These are phyloP conservation scores for Diphyllodes magnificus DNA, from an alignment of 2,113 vertebrate genomes.

Conservation along the genomic window DNA sequence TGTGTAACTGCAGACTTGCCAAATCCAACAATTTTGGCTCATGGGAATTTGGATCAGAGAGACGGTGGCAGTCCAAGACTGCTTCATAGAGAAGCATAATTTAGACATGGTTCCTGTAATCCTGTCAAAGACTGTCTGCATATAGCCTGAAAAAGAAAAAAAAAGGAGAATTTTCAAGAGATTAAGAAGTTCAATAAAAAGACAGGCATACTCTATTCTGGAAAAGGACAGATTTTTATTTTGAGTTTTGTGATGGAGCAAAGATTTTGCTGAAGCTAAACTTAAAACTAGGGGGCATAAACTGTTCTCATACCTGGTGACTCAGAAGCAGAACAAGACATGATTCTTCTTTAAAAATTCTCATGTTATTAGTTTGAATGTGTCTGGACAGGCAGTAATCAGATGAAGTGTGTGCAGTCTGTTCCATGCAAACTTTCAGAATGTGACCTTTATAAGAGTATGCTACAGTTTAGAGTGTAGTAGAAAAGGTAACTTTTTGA, in stretches of 20 bases:
- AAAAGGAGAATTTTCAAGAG: not conserved
- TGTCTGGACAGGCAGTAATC: not conserved
- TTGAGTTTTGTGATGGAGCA: not conserved
- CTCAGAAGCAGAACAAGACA: slow-evolving; percentile 5
- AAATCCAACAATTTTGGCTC: slow-evolving; percentile 27
- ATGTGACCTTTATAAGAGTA: not conserved
- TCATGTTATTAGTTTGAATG: not conserved
- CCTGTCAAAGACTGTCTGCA: not conserved
- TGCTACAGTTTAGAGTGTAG: not conserved
- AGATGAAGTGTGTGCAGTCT: not conserved
- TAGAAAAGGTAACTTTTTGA: not conserved
- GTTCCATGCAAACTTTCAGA: not conserved
- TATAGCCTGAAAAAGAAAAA: not conserved
- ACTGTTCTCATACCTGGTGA: not conserved
- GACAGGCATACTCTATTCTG: not conserved
- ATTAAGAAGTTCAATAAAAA: not conserved
- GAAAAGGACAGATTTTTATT: not conserved
- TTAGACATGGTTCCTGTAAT: slow-evolving; percentile 23
- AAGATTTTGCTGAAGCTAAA: not conserved
- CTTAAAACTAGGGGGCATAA: slow-evolving; percentile 3
- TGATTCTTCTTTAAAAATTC: not conserved
- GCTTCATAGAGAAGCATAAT: slow-evolving; percentile 27
- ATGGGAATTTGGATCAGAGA: slow-evolving; percentile 20
- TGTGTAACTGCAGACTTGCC: slow-evolving; percentile 19
- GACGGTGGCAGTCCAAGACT: not conserved